These are phyloP conservation scores for Dryas iulia DNA, from an alignment of 1,140 invertebrate genomes.

Conservation along the genomic window DNA sequence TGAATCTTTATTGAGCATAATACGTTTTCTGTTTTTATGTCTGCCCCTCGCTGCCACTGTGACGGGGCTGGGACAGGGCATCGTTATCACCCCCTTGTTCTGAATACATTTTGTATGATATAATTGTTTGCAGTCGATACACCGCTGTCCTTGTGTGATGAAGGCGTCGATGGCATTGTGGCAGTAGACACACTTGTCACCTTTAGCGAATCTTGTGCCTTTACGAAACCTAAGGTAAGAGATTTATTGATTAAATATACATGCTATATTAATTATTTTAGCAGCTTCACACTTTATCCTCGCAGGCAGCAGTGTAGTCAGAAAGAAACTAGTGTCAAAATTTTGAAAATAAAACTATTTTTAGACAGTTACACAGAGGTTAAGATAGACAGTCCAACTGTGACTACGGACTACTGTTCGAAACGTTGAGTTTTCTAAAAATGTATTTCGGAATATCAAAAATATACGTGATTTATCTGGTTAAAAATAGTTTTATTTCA, in stretches of 20 bases:
- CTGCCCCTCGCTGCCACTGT: conserved; percentile 49
- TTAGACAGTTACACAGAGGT: no score
- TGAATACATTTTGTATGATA: conserved; percentile 95
- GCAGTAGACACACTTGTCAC: conserved; percentile 89
- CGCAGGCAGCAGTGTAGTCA: no score
- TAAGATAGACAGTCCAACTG: no score
- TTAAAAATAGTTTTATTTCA: no score
- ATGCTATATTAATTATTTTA: no score
- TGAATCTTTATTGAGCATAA: conserved; percentile 57
- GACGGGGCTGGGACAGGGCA: conserved; percentile 82
- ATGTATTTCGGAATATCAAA: no score
- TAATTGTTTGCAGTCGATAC: conserved; percentile 89
- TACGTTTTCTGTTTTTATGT: conserved; percentile 77
- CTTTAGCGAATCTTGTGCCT: conserved; percentile 86
- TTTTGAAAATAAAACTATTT: no score
- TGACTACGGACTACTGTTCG: no score
- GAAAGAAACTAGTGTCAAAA: no score
- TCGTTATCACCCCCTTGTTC: conserved; percentile 87
- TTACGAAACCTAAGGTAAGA: conserved; percentile 83
- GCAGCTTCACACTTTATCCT: no score
- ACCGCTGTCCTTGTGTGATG: conserved; percentile 90
- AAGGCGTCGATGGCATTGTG: conserved; percentile 89
- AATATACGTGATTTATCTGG: no score
- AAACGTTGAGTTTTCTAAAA: no score
- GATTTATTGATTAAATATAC: conserved; percentile 1